These are phyloP conservation scores for Fundulus diaphanus DNA, from an alignment of 2,797 vertebrate species.

Conservation along the genomic window DNA sequence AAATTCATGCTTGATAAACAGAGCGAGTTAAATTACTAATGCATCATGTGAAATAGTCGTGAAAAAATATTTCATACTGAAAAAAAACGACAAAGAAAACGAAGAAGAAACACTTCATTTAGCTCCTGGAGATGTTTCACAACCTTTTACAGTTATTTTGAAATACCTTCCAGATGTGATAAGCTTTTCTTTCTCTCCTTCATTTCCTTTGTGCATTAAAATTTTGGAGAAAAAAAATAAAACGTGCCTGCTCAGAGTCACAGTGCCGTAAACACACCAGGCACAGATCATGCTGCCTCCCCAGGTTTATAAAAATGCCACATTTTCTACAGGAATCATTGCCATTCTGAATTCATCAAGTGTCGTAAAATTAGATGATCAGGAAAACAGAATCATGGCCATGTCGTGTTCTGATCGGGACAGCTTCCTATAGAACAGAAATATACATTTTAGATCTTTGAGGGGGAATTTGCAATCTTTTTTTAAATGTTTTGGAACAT, in stretches of 20 bases:
- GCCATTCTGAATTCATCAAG: not conserved
- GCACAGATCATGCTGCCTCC: not conserved
- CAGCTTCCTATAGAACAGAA: not conserved
- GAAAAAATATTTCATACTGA: not conserved
- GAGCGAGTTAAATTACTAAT: too few species aligned
- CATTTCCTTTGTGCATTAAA: constrained; percentile 4
- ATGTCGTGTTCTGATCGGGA: too few species aligned
- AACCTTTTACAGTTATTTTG: constrained; percentile 13
- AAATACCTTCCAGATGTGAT: constrained; percentile 9
- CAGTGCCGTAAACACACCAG: not conserved
- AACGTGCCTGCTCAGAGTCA: not conserved
- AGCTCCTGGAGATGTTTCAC: constrained; percentile 18
- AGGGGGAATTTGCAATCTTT: not conserved
- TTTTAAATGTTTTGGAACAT: not conserved
- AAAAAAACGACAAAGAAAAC: not conserved
- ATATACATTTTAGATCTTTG: not conserved
- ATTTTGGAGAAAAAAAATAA: constrained; percentile 8
- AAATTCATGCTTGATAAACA: not conserved
- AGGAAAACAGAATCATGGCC: not conserved
- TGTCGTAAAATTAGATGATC: not conserved
- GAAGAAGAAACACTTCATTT: not conserved
- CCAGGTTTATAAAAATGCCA: not conserved
- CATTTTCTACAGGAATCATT: constrained; percentile 1
- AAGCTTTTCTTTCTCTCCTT: constrained; percentile 6
- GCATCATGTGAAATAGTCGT: not conserved